These are phyloP conservation scores for Pantherophis alleghaniensis DNA, from an alignment of 2,797 vertebrate species.

Conservation along the genomic window DNA sequence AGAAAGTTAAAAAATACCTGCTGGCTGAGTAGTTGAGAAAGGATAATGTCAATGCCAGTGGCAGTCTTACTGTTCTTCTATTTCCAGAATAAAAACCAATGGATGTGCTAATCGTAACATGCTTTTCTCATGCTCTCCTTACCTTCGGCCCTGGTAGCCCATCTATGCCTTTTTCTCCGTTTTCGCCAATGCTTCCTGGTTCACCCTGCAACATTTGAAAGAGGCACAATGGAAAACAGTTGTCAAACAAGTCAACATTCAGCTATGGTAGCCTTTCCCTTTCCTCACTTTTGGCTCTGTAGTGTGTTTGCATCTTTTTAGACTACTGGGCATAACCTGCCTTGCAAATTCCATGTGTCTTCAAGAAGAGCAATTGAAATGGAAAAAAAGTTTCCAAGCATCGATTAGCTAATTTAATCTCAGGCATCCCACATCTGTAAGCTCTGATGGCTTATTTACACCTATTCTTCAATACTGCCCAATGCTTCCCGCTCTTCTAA, in stretches of 20 bases:
- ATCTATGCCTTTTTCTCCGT: constrained; percentile 80
- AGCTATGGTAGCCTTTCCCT: neutral
- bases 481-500: neutral
- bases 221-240: neutral
- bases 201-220: constrained; percentile 13
- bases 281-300: constrained; percentile 73
- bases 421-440: neutral
- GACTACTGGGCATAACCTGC: constrained; percentile 67
- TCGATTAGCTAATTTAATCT: neutral
- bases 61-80: neutral
- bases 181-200: constrained; percentile 69
- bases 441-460: neutral
- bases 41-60: neutral
- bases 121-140: neutral
- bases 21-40: neutral
- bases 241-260: neutral
- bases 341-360: neutral
- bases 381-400: neutral
- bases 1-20: neutral
- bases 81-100: neutral
- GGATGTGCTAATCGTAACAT: neutral
- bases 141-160: constrained; percentile 78
- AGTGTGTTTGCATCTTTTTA: constrained; percentile 79
- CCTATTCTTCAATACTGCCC: neutral
- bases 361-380: neutral